Evolutionary conservation across 2,797 vertebrate genomes (phyloP), one percentile per base, ranked within the genome.

Genomic region (Eurystomus glaucurus): DNA sequence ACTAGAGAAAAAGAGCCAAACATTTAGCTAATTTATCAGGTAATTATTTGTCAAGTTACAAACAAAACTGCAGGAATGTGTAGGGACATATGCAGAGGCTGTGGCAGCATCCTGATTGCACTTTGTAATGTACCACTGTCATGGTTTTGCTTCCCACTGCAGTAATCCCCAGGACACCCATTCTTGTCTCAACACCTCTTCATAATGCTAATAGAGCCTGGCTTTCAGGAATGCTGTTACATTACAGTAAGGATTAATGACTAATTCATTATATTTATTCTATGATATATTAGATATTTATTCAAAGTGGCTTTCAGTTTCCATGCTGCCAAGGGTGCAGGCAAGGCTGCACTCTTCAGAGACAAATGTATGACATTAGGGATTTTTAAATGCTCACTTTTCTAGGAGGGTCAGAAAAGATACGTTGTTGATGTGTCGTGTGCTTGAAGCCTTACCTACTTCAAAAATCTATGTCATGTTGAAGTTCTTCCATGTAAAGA

Each of bases 271-370:
- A 16, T 88, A 88, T 93, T 96, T 96, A 66, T 82, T 92, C 69
- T 62, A 14, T 28, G 10, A 14, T 55, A 81, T 79, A 54, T 62
- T 66, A 82, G 51, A 43, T 91, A 91, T 72, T 90, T 96, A 88
- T 92, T 97, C 89, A 66, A 92, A 95, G 54, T 43, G n/a, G 55
- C 75, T 97, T 95, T 92, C 51, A 78, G 21, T 75, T 83, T 83
- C 66, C 45, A 58, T 31, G 58, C 62, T 92, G 50, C 52, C 71
- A 91, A 79, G 52, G 54, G 71, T 71, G 10, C 33, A 85, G 60
- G 43, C 60, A 88, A 90, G 45, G n/a, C 71, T 92, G 14, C 29
- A 11, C 57, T 85, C 81, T 92, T 93, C 61, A 71, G 71, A 92
- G 64, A 64, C 25, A 60, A 68, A 77, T 50, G 8, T 66, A 48